A percentile compares a stretch with the other conserved stretches of the same genome.
Conservation (phyloP, 2,888 invertebrate species). For the Lochmaea crataegi region DNA sequence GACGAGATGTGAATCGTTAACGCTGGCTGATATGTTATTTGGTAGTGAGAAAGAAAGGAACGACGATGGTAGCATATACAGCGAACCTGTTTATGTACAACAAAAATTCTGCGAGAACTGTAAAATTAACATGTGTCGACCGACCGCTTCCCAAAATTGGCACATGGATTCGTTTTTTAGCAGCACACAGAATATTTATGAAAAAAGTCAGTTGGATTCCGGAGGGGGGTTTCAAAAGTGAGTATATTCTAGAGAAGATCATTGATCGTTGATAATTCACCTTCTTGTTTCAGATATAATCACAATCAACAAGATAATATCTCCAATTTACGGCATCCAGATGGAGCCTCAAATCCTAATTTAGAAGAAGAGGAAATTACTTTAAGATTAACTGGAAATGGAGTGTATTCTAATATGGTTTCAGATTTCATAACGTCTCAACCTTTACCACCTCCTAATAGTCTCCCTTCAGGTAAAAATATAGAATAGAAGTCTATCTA, state of each 20-base stretch:
- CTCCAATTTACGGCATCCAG: slow-evolving; percentile 86
- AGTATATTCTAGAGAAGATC: slow-evolving; percentile 36
- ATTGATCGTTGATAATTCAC: too few relatives aligned
- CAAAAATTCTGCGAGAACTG: slow-evolving; percentile 83
- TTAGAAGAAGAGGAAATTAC: slow-evolving; percentile 77
- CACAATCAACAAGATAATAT: slow-evolving; percentile 67
- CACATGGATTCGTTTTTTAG: slow-evolving; percentile 70
- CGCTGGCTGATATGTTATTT: slow-evolving; percentile 76
- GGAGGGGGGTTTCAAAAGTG: slow-evolving; percentile 71
- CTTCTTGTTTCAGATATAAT: slow-evolving; percentile 64
- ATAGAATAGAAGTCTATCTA: neutral
- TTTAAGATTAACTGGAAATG: slow-evolving; percentile 73
- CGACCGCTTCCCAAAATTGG: slow-evolving; percentile 75
- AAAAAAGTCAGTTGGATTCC: slow-evolving; percentile 52
- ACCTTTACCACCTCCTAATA: slow-evolving; percentile 68
- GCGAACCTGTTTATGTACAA: slow-evolving; percentile 84
- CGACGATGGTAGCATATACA: slow-evolving; percentile 85
- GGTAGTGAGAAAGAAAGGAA: slow-evolving; percentile 65
- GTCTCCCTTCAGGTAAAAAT: slow-evolving; percentile 66
- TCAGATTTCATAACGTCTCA: slow-evolving; percentile 51
- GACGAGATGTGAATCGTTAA: slow-evolving; percentile 78
- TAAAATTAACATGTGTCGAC: slow-evolving; percentile 76
- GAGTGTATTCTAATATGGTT: slow-evolving; percentile 66
- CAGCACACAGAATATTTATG: slow-evolving; percentile 67
- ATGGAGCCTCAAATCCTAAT: slow-evolving; percentile 94